These are phyloP conservation scores for Melierax canorus DNA, from an alignment of 2,113 vertebrate species.

Conservation along the genomic window DNA sequence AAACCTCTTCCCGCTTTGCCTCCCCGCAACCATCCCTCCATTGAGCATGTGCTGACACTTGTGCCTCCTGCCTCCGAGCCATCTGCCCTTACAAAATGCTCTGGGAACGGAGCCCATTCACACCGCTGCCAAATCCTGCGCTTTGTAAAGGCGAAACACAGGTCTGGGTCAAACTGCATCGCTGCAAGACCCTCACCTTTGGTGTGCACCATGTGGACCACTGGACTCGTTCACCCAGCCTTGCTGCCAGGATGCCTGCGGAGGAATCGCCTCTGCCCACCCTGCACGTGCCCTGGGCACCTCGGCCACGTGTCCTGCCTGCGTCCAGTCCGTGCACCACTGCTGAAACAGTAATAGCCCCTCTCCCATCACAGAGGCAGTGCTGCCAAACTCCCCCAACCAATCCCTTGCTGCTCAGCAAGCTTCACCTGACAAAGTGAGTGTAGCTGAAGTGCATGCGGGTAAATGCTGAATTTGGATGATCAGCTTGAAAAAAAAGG, in stretches of 20 bases:
- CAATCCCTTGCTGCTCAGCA: neutral
- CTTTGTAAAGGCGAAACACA: neutral
- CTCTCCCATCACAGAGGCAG: neutral
- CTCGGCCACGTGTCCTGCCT: neutral
- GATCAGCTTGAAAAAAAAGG: neutral
- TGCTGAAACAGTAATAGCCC: rapidly evolving
- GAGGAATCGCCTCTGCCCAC: neutral
- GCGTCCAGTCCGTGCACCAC: rapidly evolving
- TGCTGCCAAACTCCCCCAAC: neutral
- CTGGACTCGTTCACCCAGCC: neutral
- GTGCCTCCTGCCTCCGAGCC: slow-evolving; percentile 32
- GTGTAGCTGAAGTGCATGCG: rapidly evolving
- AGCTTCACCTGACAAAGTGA: rapidly evolving
- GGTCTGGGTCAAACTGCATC: neutral
- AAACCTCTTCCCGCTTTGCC: neutral
- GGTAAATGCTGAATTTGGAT: neutral
- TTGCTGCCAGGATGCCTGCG: neutral
- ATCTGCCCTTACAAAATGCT: slow-evolving; percentile 51
- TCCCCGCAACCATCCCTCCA: neutral
- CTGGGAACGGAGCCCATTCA: neutral
- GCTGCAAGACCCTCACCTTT: neutral
- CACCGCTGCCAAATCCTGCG: neutral
- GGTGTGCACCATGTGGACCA: neutral
- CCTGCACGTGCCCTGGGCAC: neutral
- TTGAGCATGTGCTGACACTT: neutral